Evolutionary conservation across 2,113 vertebrate genomes (phyloP), one percentile per base, ranked within the genome.

Genomic region (Periophthalmodon schlosseri): DNA sequence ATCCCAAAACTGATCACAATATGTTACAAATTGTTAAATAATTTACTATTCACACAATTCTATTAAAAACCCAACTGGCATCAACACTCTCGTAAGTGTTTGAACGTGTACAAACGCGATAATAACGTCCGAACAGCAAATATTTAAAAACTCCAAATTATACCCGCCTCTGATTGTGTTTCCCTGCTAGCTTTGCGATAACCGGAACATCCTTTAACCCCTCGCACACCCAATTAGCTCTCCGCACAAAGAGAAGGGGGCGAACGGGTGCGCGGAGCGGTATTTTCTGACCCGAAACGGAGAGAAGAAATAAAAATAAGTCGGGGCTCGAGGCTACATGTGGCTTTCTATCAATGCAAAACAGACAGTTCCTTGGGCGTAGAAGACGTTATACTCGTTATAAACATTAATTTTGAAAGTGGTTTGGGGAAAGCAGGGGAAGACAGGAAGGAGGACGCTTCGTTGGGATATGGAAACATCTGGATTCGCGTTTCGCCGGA

Each of bases 391-490:
- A 96, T 94, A 95, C 94, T 95, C 95, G 85, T 88, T 89, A 87
- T 87, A 91, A 91, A 84, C 94, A 94, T 95, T 95, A 93, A 95
- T 95, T 96, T 95, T 94, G 93, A 95, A 95, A 95, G 93, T 86
- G 93, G 89, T 93, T 21, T 3, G 91, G 79, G 76, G 79, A 28
- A 79, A 64, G 72, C 12, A 67, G 76, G 34, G 72, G 63, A 92
- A 75, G 72, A 78, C 52, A 58, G 60, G 74, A 74, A 34, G 67
- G 68, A 92, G 88, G 93, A 97, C 95, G 95, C 94, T 95, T 96
- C 95, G 95, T 95, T 90, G 94, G 93, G 94, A 95, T 93, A 95
- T 92, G 93, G 86, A 96, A 97, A 98, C 96, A 98, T 99, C 96
- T 98, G 97, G 96, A 96, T 97, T 96, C 94, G 95, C 96, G 96